Evolutionary conservation across 2,888 invertebrate genomes (phyloP), one percentile per base, ranked within the genome.

Genomic region (Polymixis lichenea): DNA sequence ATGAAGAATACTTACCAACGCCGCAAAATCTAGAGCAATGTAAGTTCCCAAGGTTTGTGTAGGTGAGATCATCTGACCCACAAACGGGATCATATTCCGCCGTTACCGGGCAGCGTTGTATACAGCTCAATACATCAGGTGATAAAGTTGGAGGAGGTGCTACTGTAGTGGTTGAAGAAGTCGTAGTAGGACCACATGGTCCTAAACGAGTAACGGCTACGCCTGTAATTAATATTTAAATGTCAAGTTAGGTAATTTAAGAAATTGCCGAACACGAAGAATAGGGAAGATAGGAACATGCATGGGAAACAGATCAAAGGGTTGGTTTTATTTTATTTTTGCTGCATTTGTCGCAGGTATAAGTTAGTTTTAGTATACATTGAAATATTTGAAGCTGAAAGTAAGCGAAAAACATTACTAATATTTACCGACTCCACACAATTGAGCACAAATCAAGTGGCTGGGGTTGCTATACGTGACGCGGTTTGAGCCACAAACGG

Each of bases 41-140:
- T 49, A 96, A 86, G 51, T 90, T 85, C 3, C 92, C 92, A 17
- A 85, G 88, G 80, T 96, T 97, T 46, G 53, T 75, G 82, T 96
- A 97, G 0, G 93, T 94, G 7, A 91, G 86, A n/a, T 89, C 85
- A 80, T 96, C 91, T 49, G 91, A 89, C 17, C 95, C 96, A 82
- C 96, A 97, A 13, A 96, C 93, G 0, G 97, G 97, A 83, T 95
- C 94, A 86, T 95, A 96, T 83, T 96, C 92, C 0, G 91, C 58
- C 0, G 95, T 94, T 15, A 91, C 90, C 2, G 91, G 91, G 81
- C 96, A 96, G 7, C 77, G 32, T 7, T 82, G 79, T 5, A 92
- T 86, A 78, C 95, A 94, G 11, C 5, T 49, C 22, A 43, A 19
- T 11, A 78, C 17, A 46, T 2, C 43, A 49, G 67, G 75, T 43